A percentile compares a stretch with the other conserved stretches of the same genome.
phyloP scores from a whole-genome alignment of 1,140 invertebrate genomes.

The Drosophila pseudoananassae region DNA sequence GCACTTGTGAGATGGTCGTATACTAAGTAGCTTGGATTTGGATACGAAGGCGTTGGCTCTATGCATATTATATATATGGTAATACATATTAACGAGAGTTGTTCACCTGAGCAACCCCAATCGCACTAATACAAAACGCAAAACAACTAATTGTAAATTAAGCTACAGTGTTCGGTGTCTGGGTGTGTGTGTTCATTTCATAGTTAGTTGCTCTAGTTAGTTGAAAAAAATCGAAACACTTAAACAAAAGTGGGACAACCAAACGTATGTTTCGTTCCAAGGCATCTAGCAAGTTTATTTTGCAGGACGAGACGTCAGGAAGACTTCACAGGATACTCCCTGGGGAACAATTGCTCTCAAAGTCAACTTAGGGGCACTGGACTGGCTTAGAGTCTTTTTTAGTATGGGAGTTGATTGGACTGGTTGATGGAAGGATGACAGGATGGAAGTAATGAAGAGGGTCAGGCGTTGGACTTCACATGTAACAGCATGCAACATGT shows the following conservation, averaged over 20 bases:
- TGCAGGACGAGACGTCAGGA: background rate
- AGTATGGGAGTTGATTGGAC: background rate
- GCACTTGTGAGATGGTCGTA: conserved; percentile 84
- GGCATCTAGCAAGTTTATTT: conserved; percentile 4
- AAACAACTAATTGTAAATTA: conserved; percentile 30
- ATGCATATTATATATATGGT: conserved; percentile 33
- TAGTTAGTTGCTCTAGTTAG: conserved; percentile 31
- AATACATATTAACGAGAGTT: conserved; percentile 34
- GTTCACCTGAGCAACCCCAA: conserved; percentile 35
- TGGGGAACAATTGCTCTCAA: no score
- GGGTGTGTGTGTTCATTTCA: conserved; percentile 12
- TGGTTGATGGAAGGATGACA: background rate
- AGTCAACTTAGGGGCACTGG: no score
- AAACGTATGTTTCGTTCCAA: conserved; percentile 12
- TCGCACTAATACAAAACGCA: conserved; percentile 40
- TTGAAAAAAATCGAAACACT: conserved; percentile 17
- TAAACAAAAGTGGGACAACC: conserved; percentile 11
- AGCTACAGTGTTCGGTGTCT: conserved; percentile 35
- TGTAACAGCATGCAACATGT: conserved; percentile 47
- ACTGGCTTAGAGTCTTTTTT: background rate
- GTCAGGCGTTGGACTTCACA: conserved; percentile 19
- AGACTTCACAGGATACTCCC: background rate
- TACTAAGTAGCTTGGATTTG: conserved; percentile 57
- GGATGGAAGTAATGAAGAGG: background rate
- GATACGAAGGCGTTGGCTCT: conserved; percentile 49